Conservation (phyloP, 2,888 invertebrate species). For the Coelinius sp. region DNA sequence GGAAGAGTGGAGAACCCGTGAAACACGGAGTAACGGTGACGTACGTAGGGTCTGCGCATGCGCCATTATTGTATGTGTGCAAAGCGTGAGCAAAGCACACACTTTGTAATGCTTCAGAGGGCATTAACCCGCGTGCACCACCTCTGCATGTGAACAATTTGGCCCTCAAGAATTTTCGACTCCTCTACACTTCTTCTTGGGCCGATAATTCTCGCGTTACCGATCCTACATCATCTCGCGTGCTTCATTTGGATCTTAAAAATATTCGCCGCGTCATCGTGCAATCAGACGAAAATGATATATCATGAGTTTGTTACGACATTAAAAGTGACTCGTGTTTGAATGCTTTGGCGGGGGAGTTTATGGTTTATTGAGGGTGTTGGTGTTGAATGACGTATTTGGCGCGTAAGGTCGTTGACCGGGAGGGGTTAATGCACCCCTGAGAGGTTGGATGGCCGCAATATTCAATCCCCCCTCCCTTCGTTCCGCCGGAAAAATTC, state of each 20-base stretch:
- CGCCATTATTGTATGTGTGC: slow-evolving; percentile 37
- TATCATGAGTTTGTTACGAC: slow-evolving; percentile 70
- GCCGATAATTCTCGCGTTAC: slow-evolving; percentile 47
- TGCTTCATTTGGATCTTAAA: slow-evolving; percentile 42
- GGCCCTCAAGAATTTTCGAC: slow-evolving; percentile 3
- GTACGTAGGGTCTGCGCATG: slow-evolving; percentile 60
- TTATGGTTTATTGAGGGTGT: slow-evolving; percentile 8
- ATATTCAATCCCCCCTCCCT: background rate
- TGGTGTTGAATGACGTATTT: slow-evolving; percentile 62
- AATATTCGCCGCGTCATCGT: slow-evolving; percentile 50
- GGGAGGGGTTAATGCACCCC: slow-evolving; percentile 49
- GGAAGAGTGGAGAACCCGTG: slow-evolving; percentile 51
- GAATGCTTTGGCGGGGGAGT: slow-evolving; percentile 35
- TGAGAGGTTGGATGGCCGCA: background rate
- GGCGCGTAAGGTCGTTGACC: slow-evolving; percentile 66
- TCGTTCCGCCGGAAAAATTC: slow-evolving; percentile 5
- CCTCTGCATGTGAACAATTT: background rate
- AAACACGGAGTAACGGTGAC: slow-evolving; percentile 69
- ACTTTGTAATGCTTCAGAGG: slow-evolving; percentile 58
- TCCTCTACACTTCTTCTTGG: slow-evolving; percentile 42
- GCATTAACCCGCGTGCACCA: slow-evolving; percentile 65
- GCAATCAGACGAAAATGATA: slow-evolving; percentile 71
- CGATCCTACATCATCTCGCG: slow-evolving; percentile 35
- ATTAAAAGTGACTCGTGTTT: slow-evolving; percentile 65
- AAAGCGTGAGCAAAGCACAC: slow-evolving; percentile 47